Conservation (phyloP, 2,797 vertebrate genomes). For the Artibeus lituratus region DNA sequence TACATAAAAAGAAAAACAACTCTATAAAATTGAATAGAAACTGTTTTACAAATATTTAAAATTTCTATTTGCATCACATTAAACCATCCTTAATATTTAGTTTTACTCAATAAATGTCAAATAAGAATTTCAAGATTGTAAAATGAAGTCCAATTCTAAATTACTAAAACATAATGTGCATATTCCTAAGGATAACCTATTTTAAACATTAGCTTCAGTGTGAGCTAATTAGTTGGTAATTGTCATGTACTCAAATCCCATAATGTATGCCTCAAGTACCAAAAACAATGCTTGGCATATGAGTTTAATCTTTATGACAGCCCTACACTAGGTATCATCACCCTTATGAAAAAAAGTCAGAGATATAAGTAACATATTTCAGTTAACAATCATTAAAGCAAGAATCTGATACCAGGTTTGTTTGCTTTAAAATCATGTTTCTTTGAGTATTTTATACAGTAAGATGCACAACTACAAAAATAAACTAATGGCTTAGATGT, state of each 20-base stretch:
- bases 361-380: constrained; percentile 21
- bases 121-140: background rate
- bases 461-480: constrained; percentile 16
- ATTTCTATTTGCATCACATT: background rate
- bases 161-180: background rate
- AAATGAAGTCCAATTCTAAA: background rate
- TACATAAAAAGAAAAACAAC: background rate
- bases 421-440: constrained; percentile 22
- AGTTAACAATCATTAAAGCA: background rate
- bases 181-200: background rate
- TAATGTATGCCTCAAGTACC: background rate
- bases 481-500: background rate
- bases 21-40: constrained; percentile 13
- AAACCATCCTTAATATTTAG: constrained; percentile 1
- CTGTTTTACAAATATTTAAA: background rate
- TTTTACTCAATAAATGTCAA: constrained; percentile 34
- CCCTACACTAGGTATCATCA: background rate
- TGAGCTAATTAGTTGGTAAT: background rate
- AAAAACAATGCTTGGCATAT: background rate
- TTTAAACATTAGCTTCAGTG: background rate
- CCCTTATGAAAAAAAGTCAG: background rate
- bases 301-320: background rate
- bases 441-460: background rate
- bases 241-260: background rate
- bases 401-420: background rate